Conservation (phyloP, 2,797 vertebrate species). For the Spea hammondii region DNA sequence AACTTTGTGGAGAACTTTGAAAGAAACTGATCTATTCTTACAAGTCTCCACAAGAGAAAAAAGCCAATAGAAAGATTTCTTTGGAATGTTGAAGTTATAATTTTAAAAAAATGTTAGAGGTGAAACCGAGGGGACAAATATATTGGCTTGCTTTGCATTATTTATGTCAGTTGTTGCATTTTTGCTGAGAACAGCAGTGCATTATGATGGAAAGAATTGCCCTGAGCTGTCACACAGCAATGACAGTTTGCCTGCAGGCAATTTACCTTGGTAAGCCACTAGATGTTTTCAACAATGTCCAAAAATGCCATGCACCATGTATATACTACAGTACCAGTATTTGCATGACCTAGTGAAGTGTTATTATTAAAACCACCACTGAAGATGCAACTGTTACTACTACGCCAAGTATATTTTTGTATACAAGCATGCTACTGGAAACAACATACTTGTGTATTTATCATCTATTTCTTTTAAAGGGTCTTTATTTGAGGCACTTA, state of each 20-base stretch:
- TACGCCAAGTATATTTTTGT: too few relatives aligned
- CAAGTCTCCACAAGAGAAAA: background rate
- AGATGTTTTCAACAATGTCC: background rate
- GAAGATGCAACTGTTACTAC: too few relatives aligned
- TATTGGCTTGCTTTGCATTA: background rate
- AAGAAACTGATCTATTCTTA: background rate
- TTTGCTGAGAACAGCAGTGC: background rate
- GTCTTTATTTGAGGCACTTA: too few relatives aligned
- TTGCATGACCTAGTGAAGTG: background rate
- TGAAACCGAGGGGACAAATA: background rate
- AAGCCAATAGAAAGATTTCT: background rate
- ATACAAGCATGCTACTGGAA: too few relatives aligned
- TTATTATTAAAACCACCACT: background rate
- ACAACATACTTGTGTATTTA: too few relatives aligned
- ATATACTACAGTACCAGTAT: background rate
- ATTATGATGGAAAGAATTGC: background rate
- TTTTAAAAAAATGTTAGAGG: background rate
- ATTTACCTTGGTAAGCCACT: background rate
- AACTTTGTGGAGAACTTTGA: background rate
- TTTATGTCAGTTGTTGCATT: background rate
- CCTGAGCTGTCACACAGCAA: background rate
- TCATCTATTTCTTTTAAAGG: too few relatives aligned
- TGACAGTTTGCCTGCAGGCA: background rate
- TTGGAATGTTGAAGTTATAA: background rate
- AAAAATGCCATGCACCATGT: background rate